Base-by-base conservation (phyloP, 2,113 vertebrate genomes). In the Gadus chalcogrammus region DNA sequence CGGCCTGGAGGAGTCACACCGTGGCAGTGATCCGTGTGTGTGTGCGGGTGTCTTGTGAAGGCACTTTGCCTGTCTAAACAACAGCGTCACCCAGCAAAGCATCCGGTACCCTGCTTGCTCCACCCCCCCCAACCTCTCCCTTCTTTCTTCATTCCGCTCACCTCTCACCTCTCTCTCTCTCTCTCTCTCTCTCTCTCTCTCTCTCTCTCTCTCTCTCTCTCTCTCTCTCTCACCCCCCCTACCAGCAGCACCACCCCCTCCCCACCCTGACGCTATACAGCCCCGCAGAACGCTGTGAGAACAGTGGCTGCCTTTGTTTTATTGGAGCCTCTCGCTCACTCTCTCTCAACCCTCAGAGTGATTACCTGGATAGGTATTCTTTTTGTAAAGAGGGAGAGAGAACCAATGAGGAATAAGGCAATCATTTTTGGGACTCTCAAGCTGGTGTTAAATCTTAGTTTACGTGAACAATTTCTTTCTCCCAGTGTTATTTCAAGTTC, bases 241-340 rank as follows among this genome's bases (percentile, higher is more conserved):
- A 64, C 16, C 65, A 61, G 59, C 11, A 61, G n/a, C 42, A 48
- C 42, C 42, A 13, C 12, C 42, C 8, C 42, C 42, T 48, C 0
- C 42, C 42, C 42, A 13, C 42, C 42, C 22, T 52, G 52, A n/a
- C 52, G 42, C 20, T 12, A 11, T 64, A 18, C 53, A 64, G 20
- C 48, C 64, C 20, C 9, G 59, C n/a, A 61, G 18, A 61, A 61
- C 17, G 22, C 12, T 42, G 8, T 31, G 48, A 58, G 59, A 72
- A 72, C 66, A 75, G 55, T 55, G 35, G 15, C 58, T 18, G 20
- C 62, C 69, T 83, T 83, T 79, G 74, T 77, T 73, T 69, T 48
- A 48, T 9, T n/a, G 35, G 18, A 63, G 8, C 31, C 38, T 22
- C 20, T 35, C 59, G 55, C 64, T 64, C 61, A 15, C 16, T 35